phyloP scores from a whole-genome alignment of 2,888 invertebrate species.

The Sarcophaga rosellei region DNA sequence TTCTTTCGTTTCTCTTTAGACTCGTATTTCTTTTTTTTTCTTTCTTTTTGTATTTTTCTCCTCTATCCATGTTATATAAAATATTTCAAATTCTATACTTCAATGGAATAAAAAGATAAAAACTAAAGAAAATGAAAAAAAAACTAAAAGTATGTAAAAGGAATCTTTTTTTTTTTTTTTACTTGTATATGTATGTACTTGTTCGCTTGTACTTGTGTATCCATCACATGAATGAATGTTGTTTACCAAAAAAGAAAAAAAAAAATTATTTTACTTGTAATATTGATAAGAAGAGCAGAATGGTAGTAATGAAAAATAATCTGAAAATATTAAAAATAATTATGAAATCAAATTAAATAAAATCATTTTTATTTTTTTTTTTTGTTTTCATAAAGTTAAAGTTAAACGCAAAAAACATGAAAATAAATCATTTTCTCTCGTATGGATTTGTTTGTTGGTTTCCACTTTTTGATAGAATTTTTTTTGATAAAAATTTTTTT shows the following conservation, averaged over 20 bases:
- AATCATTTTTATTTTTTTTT: not conserved
- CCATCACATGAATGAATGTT: constrained; percentile 40
- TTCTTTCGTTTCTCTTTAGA: not conserved
- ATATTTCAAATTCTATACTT: not conserved
- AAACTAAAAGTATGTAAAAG: constrained; percentile 39
- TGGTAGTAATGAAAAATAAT: not conserved
- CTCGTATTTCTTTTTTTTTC: not conserved
- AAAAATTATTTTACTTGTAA: not conserved
- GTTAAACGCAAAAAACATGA: not conserved
- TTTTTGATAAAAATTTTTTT: constrained; percentile 36
- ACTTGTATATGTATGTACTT: too few species aligned
- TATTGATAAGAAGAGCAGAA: not conserved
- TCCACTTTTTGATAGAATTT: not conserved
- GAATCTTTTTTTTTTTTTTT: constrained; percentile 29
- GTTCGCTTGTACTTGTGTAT: not conserved
- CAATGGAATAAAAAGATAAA: not conserved
- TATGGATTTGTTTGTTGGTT: too few species aligned
- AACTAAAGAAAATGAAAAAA: not conserved
- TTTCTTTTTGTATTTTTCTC: not conserved
- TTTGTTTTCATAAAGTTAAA: not conserved
- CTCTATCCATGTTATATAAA: not conserved
- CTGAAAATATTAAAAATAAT: not conserved
- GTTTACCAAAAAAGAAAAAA: constrained; percentile 31
- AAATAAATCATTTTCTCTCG: constrained; percentile 5
- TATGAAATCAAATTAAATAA: not conserved